These are phyloP conservation scores for Catajapyx aquilonaris DNA, from an alignment of 1,140 invertebrate genomes.

Conservation along the genomic window DNA sequence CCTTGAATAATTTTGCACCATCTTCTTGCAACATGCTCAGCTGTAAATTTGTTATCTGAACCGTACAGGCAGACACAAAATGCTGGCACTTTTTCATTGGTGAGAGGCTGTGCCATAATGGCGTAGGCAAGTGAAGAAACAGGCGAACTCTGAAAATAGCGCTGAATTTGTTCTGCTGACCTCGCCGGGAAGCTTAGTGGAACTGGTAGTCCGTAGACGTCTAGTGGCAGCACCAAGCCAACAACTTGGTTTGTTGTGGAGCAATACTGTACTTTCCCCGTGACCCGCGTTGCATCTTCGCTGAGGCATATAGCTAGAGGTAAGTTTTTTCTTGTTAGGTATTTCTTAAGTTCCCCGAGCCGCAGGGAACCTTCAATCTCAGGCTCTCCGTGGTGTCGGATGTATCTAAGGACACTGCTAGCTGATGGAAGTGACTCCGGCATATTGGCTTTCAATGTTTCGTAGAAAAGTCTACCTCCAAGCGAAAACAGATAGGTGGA, in stretches of 20 bases:
- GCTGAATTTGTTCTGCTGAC: background rate
- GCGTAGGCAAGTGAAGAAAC: background rate
- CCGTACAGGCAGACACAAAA: background rate
- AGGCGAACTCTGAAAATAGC: background rate
- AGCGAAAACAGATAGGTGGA: background rate
- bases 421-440: background rate
- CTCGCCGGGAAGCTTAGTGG: background rate
- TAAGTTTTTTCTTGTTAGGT: background rate
- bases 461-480: background rate
- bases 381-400: background rate
- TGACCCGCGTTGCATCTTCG: background rate
- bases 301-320: background rate
- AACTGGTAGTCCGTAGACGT: background rate
- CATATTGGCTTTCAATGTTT: too few species aligned
- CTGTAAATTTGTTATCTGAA: background rate
- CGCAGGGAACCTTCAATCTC: background rate
- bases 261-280: background rate
- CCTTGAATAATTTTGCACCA: background rate
- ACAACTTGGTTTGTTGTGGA: background rate
- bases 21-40: background rate
- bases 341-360: background rate
- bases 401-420: background rate
- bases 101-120: background rate
- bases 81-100: background rate
- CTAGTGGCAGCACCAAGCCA: background rate